Conservation (phyloP, 1,140 invertebrate species). For the Cherax destructor region DNA sequence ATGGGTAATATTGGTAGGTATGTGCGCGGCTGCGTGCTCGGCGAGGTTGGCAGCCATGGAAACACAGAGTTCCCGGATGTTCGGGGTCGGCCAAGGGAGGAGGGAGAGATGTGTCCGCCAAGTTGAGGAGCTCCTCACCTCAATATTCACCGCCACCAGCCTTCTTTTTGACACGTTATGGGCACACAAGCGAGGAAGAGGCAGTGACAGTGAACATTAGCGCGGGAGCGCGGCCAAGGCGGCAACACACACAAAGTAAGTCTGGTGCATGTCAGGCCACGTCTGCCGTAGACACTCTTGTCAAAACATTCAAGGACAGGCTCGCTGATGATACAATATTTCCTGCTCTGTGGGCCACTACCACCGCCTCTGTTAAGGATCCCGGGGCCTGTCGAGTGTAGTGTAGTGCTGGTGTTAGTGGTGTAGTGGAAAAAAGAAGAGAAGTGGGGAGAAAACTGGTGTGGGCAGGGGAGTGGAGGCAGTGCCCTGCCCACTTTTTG, state of each 20-base stretch:
- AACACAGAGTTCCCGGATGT: constrained; percentile 56
- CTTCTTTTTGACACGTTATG: constrained; percentile 50
- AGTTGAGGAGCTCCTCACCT: constrained; percentile 32
- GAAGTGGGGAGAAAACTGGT: neutral
- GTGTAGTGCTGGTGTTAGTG: neutral
- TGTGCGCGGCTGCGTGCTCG: constrained; percentile 12
- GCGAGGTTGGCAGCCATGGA: constrained; percentile 48
- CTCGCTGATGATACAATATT: neutral
- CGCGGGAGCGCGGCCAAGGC: constrained; percentile 19
- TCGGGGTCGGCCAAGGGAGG: constrained; percentile 30
- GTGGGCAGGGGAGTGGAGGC: neutral
- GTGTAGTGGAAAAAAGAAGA: neutral
- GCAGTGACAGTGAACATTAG: constrained; percentile 52
- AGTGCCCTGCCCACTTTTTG: constrained; percentile 40
- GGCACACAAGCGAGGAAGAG: constrained; percentile 33
- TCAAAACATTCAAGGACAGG: constrained; percentile 59
- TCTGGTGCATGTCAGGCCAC: constrained; percentile 18
- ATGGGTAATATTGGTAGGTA: neutral
- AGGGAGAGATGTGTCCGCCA: constrained; percentile 56
- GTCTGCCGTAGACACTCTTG: constrained; percentile 29
- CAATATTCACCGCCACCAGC: constrained; percentile 26
- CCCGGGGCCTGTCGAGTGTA: too few relatives aligned
- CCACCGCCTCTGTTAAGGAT: neutral
- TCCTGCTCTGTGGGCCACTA: neutral
- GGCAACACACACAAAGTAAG: constrained; percentile 43